phyloP scores from a whole-genome alignment of 2,797 vertebrate genomes.

The Setipinna tenuifilis region DNA sequence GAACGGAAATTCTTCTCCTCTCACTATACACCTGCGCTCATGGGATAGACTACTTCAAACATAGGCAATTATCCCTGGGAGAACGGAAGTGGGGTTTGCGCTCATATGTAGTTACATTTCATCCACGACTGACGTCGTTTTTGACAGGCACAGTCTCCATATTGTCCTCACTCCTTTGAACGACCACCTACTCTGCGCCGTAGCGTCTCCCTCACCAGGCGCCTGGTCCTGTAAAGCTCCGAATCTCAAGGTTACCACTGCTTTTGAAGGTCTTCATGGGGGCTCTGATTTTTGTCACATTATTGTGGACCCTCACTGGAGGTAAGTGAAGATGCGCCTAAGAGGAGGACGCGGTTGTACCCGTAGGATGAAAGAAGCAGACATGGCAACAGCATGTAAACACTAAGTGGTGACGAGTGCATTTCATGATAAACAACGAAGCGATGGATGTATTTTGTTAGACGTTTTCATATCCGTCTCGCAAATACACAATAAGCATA shows the following conservation, averaged over 20 bases:
- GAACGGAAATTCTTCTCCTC: not conserved
- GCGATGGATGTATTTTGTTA: not conserved
- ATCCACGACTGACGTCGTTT: not conserved
- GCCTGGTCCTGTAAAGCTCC: not conserved
- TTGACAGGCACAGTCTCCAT: not conserved
- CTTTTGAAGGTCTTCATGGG: slow-evolving; percentile 22
- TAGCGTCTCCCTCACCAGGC: not conserved
- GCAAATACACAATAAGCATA: not conserved
- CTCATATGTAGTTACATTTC: not conserved
- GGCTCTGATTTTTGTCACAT: not conserved
- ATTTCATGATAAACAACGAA: not conserved
- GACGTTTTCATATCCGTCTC: not conserved
- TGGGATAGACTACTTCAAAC: not conserved
- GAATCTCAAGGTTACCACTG: slow-evolving; percentile 18
- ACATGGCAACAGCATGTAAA: not conserved
- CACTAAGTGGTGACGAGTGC: not conserved
- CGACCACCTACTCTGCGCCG: not conserved
- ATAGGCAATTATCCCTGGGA: not conserved
- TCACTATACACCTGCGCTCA: not conserved
- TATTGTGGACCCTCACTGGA: not conserved
- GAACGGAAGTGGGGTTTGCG: not conserved
- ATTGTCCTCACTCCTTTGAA: not conserved
- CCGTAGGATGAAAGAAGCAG: not conserved
- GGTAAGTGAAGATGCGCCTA: not conserved
- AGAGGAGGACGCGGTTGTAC: not conserved